A percentile compares a stretch with the other conserved stretches of the same genome.
phyloP scores from a whole-genome alignment of 2,113 vertebrate species.

The Oryctolagus cuniculus region DNA sequence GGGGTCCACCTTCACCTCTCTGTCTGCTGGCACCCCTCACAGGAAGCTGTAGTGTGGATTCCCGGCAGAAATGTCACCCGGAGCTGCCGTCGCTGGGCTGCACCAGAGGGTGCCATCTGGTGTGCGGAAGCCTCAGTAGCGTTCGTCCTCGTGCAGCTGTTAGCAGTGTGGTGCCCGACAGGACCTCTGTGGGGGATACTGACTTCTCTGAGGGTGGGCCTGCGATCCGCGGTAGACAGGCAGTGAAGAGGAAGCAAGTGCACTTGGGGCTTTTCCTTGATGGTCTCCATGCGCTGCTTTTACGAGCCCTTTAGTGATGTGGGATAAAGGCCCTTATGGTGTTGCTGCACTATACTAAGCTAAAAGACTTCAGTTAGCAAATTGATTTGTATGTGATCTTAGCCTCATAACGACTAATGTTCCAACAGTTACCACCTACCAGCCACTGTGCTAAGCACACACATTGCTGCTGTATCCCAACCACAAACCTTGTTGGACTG shows the following conservation, averaged over 20 bases:
- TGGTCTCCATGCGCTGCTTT: background rate
- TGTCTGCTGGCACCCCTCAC: background rate
- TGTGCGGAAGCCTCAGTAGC: conserved; percentile 35
- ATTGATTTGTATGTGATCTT: background rate
- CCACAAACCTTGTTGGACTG: background rate
- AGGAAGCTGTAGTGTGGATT: background rate
- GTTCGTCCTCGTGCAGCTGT: conserved; percentile 47
- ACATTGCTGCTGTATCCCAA: too few relatives aligned
- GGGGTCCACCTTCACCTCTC: fast-evolving
- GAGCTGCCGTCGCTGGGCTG: background rate
- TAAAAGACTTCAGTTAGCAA: background rate
- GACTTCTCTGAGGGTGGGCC: background rate
- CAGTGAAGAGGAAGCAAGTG: conserved; percentile 18
- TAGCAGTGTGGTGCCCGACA: conserved; percentile 45
- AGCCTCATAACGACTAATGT: background rate
- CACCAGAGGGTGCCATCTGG: background rate
- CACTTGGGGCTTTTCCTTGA: background rate
- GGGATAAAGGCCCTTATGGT: background rate
- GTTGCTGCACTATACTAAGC: background rate
- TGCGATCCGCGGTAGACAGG: background rate
- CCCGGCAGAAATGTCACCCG: background rate
- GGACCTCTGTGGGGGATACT: conserved; percentile 20
- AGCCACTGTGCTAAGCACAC: fast-evolving
- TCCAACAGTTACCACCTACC: background rate
- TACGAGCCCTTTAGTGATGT: background rate